Conservation (phyloP, 2,113 vertebrate species). For the Zingel zingel region DNA sequence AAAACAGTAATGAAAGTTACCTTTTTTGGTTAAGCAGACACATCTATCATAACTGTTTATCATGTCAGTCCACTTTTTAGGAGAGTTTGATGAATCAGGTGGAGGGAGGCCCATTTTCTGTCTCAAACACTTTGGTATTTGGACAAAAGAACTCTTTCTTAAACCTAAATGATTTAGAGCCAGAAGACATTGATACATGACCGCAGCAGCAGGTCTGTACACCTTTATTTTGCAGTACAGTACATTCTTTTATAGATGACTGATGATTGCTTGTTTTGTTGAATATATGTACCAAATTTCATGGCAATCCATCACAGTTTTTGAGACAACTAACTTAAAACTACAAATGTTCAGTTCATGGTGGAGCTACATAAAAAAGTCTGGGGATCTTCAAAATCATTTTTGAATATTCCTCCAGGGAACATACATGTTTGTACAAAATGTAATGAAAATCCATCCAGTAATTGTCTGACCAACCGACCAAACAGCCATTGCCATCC, state of each 20-base stretch:
- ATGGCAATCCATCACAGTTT: background rate
- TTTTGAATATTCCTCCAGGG: background rate
- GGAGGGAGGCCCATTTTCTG: slow-evolving; percentile 23
- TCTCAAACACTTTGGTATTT: slow-evolving; percentile 34
- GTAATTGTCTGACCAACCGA: background rate
- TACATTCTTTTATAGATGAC: slow-evolving; percentile 7
- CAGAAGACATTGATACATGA: slow-evolving; percentile 34
- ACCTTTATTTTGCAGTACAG: slow-evolving; percentile 30
- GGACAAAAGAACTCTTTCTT: slow-evolving; percentile 49
- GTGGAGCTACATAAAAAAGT: background rate
- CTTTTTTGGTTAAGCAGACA: slow-evolving; percentile 43
- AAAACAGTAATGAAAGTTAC: background rate
- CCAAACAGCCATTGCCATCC: too few relatives aligned
- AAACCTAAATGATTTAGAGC: slow-evolving; percentile 47
- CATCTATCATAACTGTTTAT: slow-evolving; percentile 64
- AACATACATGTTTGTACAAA: background rate
- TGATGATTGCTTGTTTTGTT: slow-evolving; percentile 10
- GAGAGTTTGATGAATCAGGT: slow-evolving; percentile 58
- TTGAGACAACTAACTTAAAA: background rate
- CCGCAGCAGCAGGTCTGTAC: background rate
- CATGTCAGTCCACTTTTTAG: slow-evolving; percentile 49
- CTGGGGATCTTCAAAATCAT: background rate
- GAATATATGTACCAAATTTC: background rate
- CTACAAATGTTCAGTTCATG: background rate
- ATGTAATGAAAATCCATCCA: background rate